Conservation (phyloP, 2,113 vertebrate genomes). For the Micronycteris hirsuta region DNA sequence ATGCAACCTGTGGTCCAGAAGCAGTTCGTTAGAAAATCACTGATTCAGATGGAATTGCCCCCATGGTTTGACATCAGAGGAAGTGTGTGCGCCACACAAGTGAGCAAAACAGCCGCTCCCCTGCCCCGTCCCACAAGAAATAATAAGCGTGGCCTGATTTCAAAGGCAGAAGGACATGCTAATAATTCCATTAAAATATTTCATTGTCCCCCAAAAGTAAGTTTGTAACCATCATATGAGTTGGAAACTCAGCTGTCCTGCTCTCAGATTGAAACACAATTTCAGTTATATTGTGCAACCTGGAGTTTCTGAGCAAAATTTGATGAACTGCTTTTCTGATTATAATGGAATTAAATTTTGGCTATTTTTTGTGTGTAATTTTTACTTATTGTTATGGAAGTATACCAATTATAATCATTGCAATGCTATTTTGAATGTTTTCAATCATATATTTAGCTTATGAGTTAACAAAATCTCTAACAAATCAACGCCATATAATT, state of each 20-base stretch:
- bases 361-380: neutral
- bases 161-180: neutral
- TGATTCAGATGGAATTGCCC: neutral
- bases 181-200: conserved; percentile 31
- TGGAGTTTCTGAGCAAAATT: neutral
- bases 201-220: neutral
- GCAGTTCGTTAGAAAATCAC: conserved; percentile 24
- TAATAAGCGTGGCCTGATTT: neutral
- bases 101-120: neutral
- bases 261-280: neutral
- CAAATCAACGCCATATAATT: neutral
- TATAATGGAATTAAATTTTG: neutral
- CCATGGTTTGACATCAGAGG: neutral
- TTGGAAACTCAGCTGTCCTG: neutral
- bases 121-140: neutral
- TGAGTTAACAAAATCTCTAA: neutral
- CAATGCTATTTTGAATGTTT: neutral
- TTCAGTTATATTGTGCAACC: neutral
- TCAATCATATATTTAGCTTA: conserved; percentile 22
- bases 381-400: conserved; percentile 4
- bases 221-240: neutral
- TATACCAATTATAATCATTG: neutral
- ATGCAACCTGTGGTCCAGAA: neutral
- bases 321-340: neutral
- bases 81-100: neutral